Evolutionary conservation across 2,797 vertebrate species (phyloP), one percentile per base, ranked within the genome.

Genomic region (Characodon lateralis): DNA sequence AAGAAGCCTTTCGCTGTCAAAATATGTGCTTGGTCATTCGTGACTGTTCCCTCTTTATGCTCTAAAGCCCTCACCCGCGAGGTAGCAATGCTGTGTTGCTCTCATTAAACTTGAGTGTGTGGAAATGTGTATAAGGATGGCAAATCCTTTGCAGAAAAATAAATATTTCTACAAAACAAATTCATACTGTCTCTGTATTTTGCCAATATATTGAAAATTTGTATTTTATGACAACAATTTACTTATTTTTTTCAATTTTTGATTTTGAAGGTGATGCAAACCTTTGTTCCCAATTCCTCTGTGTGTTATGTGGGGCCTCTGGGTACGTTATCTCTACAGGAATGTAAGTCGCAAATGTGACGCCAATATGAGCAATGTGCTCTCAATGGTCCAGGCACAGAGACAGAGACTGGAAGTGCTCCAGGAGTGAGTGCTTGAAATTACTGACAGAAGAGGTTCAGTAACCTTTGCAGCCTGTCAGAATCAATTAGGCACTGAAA

Each of bases 381-480:
- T 94, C 87, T 91, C 88, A 88, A 88, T 65, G 74, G 88, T 87
- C 91, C 74, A 71, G 85, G 83, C 50, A 87, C 71, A 73, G 87
- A 91, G 85, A 94, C 88, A 90, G 87, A 90, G 84, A 90, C 89
- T 91, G 92, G 88, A 92, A 86, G 87, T 86, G 88, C 83, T 92
- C 89, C 85, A 90, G 90, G 87, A 94, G 88, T 85, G 90, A 89
- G 88, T 89, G 90, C 89, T 92, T 90, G 88, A 93, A 93, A 94
- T 92, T 92, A 92, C 93, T 90, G 90, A 92, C 88, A 92, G 90
- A 92, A 91, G 91, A 93, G 91, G 90, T 93, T 95, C 88, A 89
- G 87, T 89, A 89, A 94, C 93, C 92, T 94, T 92, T 84, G 83
- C 89, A 90, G 88, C 87, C 86, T 92, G 91, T 89, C 93, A 90